Evolutionary conservation across 1,140 invertebrate species (phyloP).

Genomic region (Temnothorax longispinosus): DNA sequence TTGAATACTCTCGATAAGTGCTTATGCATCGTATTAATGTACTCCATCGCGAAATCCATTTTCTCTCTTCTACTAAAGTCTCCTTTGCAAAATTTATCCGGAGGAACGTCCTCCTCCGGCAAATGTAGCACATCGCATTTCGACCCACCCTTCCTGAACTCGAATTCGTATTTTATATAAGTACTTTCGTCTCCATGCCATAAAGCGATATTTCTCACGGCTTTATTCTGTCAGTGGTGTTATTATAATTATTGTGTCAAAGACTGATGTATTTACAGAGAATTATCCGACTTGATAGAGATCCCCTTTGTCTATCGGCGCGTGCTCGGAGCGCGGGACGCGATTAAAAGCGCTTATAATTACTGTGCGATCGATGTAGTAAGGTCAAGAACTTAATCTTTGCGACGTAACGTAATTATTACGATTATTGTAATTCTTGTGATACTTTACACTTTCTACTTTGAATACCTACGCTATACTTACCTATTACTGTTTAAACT

Average conservation of each 20-base stretch:
- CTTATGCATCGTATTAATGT: constrained; percentile 63
- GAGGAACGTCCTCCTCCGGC: background rate
- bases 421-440: constrained; percentile 82
- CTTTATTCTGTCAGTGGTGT: constrained; percentile 73
- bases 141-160: constrained; percentile 54
- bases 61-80: constrained; percentile 53
- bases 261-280: constrained; percentile 80
- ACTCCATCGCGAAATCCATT: constrained; percentile 53
- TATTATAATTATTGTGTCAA: constrained; percentile 76
- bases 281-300: constrained; percentile 64
- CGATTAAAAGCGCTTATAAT: constrained; percentile 72
- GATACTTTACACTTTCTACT: constrained; percentile 84
- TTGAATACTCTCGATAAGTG: constrained; percentile 61
- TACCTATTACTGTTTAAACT: constrained; percentile 74
- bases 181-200: constrained; percentile 69
- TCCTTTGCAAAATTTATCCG: constrained; percentile 56
- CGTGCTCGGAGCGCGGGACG: constrained; percentile 60
- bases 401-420: constrained; percentile 74
- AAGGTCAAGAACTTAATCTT: constrained; percentile 63
- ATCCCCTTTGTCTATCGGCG: constrained; percentile 59
- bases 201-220: constrained; percentile 64
- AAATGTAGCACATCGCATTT: constrained; percentile 55
- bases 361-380: constrained; percentile 70
- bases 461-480: constrained; percentile 81
- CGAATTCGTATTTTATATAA: constrained; percentile 66